Conservation (phyloP, 2,113 vertebrate species). For the Sebastes schlegelii region DNA sequence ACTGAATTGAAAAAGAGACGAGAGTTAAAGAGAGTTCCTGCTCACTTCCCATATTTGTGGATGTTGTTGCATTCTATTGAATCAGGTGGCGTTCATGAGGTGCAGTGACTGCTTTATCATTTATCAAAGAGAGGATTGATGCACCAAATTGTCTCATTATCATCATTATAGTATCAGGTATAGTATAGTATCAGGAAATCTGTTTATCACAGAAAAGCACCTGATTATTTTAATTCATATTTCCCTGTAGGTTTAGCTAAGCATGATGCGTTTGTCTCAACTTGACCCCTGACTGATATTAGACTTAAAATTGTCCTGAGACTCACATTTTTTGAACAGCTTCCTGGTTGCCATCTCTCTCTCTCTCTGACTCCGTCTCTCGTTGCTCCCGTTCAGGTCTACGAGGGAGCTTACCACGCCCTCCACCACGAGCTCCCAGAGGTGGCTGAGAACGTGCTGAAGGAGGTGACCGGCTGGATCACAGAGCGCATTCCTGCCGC, state of each 20-base stretch:
- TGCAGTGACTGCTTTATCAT: neutral
- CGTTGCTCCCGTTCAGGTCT: constrained; percentile 83
- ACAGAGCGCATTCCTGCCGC: constrained; percentile 70
- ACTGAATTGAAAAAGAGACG: neutral
- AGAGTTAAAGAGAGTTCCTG: neutral
- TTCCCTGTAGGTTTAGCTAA: neutral
- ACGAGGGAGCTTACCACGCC: constrained; percentile 91
- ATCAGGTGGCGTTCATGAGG: neutral
- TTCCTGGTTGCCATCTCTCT: neutral
- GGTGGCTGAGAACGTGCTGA: constrained; percentile 88
- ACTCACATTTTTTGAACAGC: neutral
- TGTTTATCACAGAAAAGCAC: neutral
- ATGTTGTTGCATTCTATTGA: neutral
- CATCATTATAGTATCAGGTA: too few species aligned
- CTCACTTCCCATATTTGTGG: neutral
- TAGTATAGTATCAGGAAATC: neutral
- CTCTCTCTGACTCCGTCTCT: neutral
- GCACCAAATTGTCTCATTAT: neutral
- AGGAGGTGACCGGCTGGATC: constrained; percentile 91
- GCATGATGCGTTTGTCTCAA: neutral
- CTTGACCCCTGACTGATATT: neutral
- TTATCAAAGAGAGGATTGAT: neutral
- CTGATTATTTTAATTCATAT: neutral
- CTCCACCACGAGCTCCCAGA: constrained; percentile 96
- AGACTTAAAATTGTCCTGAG: neutral